A percentile compares a stretch with the other conserved stretches of the same genome.
These are phyloP conservation scores for Perdita meconis DNA, from an alignment of 2,888 invertebrate species.

Conservation along the genomic window DNA sequence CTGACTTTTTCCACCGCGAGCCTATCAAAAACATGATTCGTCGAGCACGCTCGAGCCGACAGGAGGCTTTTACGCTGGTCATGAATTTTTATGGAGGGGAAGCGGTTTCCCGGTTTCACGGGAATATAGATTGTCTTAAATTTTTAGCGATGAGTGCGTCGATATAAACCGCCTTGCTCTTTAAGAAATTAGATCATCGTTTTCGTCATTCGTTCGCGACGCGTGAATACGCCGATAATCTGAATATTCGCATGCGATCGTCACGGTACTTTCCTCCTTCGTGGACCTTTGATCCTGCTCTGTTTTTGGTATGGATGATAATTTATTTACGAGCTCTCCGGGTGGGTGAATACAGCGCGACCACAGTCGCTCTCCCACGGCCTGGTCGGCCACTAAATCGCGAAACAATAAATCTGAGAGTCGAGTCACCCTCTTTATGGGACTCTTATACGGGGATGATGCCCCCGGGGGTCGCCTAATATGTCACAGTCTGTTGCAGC, in stretches of 20 bases:
- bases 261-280: no score
- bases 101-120: conserved; percentile 44
- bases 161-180: conserved; percentile 52
- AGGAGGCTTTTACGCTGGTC: conserved; percentile 50
- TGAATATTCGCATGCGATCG: neutral
- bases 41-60: conserved; percentile 43
- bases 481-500: conserved; percentile 84
- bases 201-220: neutral
- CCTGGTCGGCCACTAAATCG: conserved; percentile 78
- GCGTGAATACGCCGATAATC: no score
- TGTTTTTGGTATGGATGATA: conserved; percentile 41
- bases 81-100: conserved; percentile 71
- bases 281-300: neutral
- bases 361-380: conserved; percentile 71
- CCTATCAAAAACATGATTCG: conserved; percentile 38
- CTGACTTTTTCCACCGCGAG: neutral
- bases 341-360: conserved; percentile 36
- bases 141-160: conserved; percentile 24
- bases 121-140: conserved; percentile 50
- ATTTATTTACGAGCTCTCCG: conserved; percentile 63
- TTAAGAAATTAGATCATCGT: conserved; percentile 25
- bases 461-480: conserved; percentile 82
- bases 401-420: conserved; percentile 82
- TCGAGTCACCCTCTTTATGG: conserved; percentile 74
- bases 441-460: conserved; percentile 79